phyloP scores from a whole-genome alignment of 1,140 invertebrate species.

The Rhizoglyphus robini region DNA sequence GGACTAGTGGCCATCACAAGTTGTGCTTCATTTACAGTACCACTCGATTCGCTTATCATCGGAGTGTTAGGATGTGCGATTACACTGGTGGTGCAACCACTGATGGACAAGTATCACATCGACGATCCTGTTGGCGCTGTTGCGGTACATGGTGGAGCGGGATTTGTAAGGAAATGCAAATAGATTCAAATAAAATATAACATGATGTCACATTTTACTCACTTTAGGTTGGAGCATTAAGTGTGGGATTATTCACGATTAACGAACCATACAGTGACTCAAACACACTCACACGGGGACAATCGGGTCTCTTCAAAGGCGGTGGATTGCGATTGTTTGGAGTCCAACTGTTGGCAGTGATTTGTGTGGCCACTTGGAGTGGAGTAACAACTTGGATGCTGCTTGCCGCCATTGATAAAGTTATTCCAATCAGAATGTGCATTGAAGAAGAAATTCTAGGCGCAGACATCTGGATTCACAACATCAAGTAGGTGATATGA shows the following conservation, averaged over 20 bases:
- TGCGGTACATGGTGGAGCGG: constrained; percentile 34
- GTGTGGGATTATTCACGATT: constrained; percentile 19
- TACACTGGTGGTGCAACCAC: constrained; percentile 27
- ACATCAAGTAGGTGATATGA: constrained; percentile 2
- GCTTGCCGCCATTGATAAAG: constrained; percentile 48
- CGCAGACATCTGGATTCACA: constrained; percentile 50
- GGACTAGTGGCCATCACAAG: constrained; percentile 20
- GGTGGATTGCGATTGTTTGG: constrained; percentile 74
- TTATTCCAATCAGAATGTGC: constrained; percentile 66
- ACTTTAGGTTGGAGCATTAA: constrained; percentile 27
- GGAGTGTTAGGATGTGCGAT: constrained; percentile 31
- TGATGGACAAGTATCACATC: constrained; percentile 31
- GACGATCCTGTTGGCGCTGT: constrained; percentile 36
- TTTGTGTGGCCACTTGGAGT: constrained; percentile 59
- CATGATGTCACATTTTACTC: not conserved
- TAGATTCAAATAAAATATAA: not conserved
- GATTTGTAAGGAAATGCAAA: constrained; percentile 21
- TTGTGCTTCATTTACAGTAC: constrained; percentile 30
- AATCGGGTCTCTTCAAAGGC: constrained; percentile 46
- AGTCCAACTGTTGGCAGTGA: constrained; percentile 53
- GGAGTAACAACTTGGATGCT: constrained; percentile 42
- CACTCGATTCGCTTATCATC: constrained; percentile 31
- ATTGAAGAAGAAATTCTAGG: constrained; percentile 68
- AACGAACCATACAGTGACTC: constrained; percentile 5
- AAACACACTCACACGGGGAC: constrained; percentile 18